phyloP scores from a whole-genome alignment of 2,888 invertebrate genomes.

The Brachyopa scutellaris region DNA sequence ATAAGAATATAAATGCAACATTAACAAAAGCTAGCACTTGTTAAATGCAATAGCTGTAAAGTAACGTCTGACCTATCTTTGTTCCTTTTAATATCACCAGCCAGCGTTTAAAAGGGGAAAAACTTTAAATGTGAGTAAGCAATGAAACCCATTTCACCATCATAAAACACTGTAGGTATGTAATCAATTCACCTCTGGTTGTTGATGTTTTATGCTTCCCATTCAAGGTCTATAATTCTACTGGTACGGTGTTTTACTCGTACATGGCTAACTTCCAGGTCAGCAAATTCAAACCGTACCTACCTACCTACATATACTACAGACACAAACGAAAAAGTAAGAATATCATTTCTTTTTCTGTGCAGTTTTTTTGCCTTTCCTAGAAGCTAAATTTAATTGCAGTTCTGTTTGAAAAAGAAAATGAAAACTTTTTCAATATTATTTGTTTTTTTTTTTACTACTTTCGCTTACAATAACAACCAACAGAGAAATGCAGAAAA shows the following conservation, averaged over 20 bases:
- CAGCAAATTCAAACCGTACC: constrained; percentile 40
- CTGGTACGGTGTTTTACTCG: constrained; percentile 38
- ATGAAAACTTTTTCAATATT: constrained; percentile 19
- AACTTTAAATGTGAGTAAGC: constrained; percentile 41
- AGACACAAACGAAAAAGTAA: constrained; percentile 25
- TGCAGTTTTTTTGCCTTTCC: background rate
- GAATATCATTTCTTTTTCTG: constrained; percentile 15
- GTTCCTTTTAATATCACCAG: constrained; percentile 10
- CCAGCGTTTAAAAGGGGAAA: constrained; percentile 28
- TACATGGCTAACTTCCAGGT: constrained; percentile 59
- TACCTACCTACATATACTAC: no score
- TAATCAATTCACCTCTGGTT: constrained; percentile 62
- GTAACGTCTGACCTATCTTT: constrained; percentile 49
- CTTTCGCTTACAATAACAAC: no score
- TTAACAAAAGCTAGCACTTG: constrained; percentile 40
- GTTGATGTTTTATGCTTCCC: constrained; percentile 55
- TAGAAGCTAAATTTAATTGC: constrained; percentile 1
- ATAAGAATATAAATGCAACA: constrained; percentile 29
- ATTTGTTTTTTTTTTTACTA: no score
- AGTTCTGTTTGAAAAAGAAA: background rate
- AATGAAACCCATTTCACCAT: constrained; percentile 45
- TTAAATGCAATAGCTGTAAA: constrained; percentile 43
- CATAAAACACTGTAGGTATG: constrained; percentile 57
- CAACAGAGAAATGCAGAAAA: no score
- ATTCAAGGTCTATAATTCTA: constrained; percentile 59